phyloP scores from a whole-genome alignment of 2,797 vertebrate genomes.

The Enteromius viviparus region DNA sequence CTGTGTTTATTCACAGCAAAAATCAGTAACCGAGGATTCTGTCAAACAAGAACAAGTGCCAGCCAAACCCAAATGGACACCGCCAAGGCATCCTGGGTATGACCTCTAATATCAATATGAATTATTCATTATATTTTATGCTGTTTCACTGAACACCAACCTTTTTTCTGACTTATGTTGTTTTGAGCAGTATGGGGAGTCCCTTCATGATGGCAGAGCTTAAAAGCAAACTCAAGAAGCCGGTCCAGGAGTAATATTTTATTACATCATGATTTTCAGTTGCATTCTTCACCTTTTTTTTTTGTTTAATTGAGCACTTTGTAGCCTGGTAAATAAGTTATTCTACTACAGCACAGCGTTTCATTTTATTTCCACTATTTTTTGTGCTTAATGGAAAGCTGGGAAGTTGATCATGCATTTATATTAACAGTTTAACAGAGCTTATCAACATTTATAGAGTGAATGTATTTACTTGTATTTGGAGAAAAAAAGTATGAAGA shows the following conservation, averaged over 20 bases:
- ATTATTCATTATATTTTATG: neutral
- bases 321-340: neutral
- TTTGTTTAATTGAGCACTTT: neutral
- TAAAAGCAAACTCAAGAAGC: slow-evolving; percentile 78
- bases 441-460: neutral
- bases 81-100: slow-evolving; percentile 75
- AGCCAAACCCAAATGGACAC: slow-evolving; percentile 74
- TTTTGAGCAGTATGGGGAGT: slow-evolving; percentile 73
- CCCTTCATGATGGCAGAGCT: slow-evolving; percentile 79
- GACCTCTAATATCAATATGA: neutral
- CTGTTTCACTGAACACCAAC: neutral
- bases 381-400: neutral
- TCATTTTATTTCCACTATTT: neutral
- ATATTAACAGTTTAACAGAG: neutral
- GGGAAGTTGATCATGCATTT: neutral
- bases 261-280: neutral
- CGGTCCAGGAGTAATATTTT: slow-evolving; percentile 67
- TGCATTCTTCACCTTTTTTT: slow-evolving; percentile 1
- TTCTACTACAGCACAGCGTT: neutral
- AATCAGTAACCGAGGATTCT: slow-evolving; percentile 53
- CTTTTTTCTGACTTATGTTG: too few species aligned
- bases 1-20: slow-evolving; percentile 55
- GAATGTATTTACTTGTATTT: neutral
- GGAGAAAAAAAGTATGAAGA: neutral
- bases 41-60: slow-evolving; percentile 58